Evolutionary conservation across 2,113 vertebrate species (phyloP), one percentile per base, ranked within the genome.

Genomic region (Stigmatopora nigra): DNA sequence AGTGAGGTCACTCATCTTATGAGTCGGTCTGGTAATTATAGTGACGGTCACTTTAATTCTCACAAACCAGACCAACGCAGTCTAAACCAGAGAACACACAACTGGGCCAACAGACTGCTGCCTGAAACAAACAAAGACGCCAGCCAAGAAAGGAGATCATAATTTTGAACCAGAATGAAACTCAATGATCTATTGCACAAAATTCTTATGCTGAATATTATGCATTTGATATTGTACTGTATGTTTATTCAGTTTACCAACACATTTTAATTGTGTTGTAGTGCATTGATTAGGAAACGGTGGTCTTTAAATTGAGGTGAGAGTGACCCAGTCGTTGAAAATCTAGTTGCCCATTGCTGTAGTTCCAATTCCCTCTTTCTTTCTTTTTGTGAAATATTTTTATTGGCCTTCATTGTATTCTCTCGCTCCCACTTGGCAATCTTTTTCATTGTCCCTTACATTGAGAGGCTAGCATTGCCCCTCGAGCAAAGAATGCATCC

Each of bases 21-120:
- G 79, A 67, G 61, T 77, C 35, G 19, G 70, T 20, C 22, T 66
- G 72, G 73, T 85, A 80, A 85, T 85, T 87, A 80, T 84, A 86
- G 80, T 36, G 63, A 63, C 70, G 71, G 59, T 9, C 58, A n/a
- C 69, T 72, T 82, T 66, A 76, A 76, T 86, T 86, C 79, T 77
- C 83, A 82, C 80, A 78, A 71, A 62, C 58, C 66, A 19, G 63
- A 65, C 68, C 69, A 65, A 31, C 17, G 12, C 56, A 63, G 77
- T 35, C 53, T 61, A 76, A 77, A 75, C 67, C 45, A 41, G 38
- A 65, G 60, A 67, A 61, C 57, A 69, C 65, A 63, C 22, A 66
- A 65, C 63, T 35, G 53, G 66, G 71, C 69, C 78, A 68, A 10
- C 66, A 22, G 41, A 68, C 52, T 41, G 41, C 63, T 63, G 68